Evolutionary conservation across 2,888 invertebrate genomes (phyloP).

Genomic region (Drosophila buzzatii): DNA sequence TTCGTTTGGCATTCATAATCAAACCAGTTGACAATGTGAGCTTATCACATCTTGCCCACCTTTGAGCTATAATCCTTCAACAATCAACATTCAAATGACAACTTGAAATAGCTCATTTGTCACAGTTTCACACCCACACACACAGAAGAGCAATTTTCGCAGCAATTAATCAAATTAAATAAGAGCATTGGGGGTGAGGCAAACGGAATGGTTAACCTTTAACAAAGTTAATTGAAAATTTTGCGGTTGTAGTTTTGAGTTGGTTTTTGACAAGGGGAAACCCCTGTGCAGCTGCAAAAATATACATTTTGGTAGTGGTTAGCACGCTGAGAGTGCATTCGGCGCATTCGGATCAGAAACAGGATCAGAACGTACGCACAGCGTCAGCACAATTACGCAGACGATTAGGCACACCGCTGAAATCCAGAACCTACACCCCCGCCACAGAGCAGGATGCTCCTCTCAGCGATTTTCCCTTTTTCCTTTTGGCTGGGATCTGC

Average conservation of each 20-base stretch:
- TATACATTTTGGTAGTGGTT: constrained; percentile 36
- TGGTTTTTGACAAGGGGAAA: constrained; percentile 18
- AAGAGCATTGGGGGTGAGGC: constrained; percentile 46
- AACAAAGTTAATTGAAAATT: constrained; percentile 75
- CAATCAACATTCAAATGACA: constrained; percentile 64
- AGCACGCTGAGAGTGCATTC: constrained; percentile 24
- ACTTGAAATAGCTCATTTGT: constrained; percentile 34
- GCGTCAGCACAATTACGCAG: constrained; percentile 82
- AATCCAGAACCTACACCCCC: constrained; percentile 45
- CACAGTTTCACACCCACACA: constrained; percentile 24
- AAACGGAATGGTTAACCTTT: constrained; percentile 59
- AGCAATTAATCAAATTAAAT: constrained; percentile 81
- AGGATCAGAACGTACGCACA: constrained; percentile 53
- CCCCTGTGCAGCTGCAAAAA: constrained; percentile 60
- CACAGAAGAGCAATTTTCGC: constrained; percentile 47
- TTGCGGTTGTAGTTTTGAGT: constrained; percentile 51
- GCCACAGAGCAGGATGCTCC: constrained; percentile 6
- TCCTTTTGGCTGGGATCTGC: constrained; percentile 56
- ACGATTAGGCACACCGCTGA: constrained; percentile 81
- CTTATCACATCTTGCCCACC: constrained; percentile 29
- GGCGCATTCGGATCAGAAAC: constrained; percentile 18
- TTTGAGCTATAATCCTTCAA: constrained; percentile 60
- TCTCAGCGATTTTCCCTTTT: constrained; percentile 23
- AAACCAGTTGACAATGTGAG: constrained; percentile 30
- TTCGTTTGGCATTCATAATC: constrained; percentile 22